Evolutionary conservation across 2,113 vertebrate species (phyloP), one percentile per base, ranked within the genome.

Genomic region (Sterrhoptilus dennistouni): DNA sequence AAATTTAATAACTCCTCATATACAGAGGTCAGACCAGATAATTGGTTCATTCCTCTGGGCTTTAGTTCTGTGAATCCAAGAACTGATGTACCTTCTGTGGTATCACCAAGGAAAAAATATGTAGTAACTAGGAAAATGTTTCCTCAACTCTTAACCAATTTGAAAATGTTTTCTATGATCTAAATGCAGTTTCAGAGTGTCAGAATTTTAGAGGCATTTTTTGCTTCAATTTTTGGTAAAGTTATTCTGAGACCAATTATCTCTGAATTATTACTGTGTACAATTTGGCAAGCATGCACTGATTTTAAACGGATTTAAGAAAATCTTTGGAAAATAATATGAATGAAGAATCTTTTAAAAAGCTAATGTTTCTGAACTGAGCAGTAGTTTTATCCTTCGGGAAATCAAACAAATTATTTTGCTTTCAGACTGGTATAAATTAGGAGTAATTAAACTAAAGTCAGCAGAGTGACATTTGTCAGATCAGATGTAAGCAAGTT

Each of bases 341-440:
- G 18, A 53, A 75, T 3, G 2, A 72, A 77, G 25, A 90, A 65
- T 61, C 25, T 35, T 63, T 82, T 72, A 35, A 83, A 96, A 77
- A 72, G 8, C 6, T 42, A 31, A 28, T 85, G 5, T 53, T 93
- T 93, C 66, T 90, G 79, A 95, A 72, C 23, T 42, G 60, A 91
- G 52, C 6, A 23, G 18, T 57, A 76, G 76, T 94, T 94, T 91
- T 91, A 42, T 90, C 70, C 53, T 88, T 87, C 80, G 70, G 50
- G 50, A 94, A 91, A 82, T 83, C 53, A 90, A 91, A 84, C 27
- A 70, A 88, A 91, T 47, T 35, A 52, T 84, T 96, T 91, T 93
- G 16, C 35, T 88, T 94, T 91, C 71, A 50, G 10, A 74, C 8
- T 90, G 31, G n/a, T 91, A 52, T 69, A 85, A 96, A 91, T 82